Percentiles rank a stretch among this genome's conserved stretches.
These are phyloP conservation scores for Elgaria multicarinata DNA, from an alignment of 2,113 vertebrate genomes.

Conservation along the genomic window DNA sequence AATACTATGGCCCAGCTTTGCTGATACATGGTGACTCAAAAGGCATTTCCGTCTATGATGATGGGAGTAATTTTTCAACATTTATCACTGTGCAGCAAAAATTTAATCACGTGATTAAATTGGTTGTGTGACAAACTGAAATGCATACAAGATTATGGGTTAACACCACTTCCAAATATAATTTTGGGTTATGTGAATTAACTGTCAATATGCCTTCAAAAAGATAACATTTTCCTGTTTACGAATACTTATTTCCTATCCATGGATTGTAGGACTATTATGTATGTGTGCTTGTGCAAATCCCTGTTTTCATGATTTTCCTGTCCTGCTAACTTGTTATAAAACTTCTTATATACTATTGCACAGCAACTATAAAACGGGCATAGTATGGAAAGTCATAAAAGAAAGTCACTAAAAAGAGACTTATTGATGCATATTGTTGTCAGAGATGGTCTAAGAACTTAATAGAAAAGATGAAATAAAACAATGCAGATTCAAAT, in stretches of 20 bases:
- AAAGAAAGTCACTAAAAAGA: background rate
- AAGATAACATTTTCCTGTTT: background rate
- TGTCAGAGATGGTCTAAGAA: background rate
- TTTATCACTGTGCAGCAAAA: background rate
- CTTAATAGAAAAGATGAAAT: background rate
- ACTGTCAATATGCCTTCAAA: background rate
- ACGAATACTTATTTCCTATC: background rate
- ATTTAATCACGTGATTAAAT: background rate
- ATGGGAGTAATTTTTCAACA: background rate
- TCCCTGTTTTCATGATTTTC: background rate
- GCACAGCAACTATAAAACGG: background rate
- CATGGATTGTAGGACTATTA: background rate
- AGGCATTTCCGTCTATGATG: background rate
- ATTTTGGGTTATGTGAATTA: background rate
- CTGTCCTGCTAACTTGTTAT: background rate
- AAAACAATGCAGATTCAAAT: background rate
- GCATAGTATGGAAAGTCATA: background rate
- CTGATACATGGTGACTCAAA: background rate
- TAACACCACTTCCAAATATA: background rate
- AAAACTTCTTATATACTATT: background rate
- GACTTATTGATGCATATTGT: background rate
- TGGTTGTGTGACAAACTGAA: background rate
- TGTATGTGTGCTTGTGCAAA: background rate
- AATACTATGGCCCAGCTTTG: too few relatives aligned
- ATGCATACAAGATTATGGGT: background rate